These are phyloP conservation scores for Macrophya alboannulata DNA, from an alignment of 2,888 invertebrate species.

Conservation along the genomic window DNA sequence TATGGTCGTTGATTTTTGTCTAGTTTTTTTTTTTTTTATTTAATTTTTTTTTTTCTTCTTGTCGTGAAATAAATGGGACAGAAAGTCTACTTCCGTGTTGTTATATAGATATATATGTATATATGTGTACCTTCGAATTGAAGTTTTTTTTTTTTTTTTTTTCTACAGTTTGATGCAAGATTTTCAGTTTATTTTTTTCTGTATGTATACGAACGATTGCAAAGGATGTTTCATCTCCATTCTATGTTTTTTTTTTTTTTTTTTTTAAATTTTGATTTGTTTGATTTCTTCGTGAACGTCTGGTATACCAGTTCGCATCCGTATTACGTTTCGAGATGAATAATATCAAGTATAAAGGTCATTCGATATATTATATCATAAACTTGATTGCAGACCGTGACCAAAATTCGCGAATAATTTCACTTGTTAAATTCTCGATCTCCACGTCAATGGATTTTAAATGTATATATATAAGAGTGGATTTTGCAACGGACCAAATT, in stretches of 20 bases:
- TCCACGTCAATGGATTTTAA: background rate
- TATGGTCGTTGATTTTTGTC: background rate
- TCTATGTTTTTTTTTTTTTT: too few species aligned
- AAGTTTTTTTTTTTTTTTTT: background rate
- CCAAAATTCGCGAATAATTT: background rate
- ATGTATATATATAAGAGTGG: background rate
- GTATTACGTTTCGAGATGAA: background rate
- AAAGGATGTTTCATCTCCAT: too few species aligned
- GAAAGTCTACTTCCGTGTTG: too few species aligned
- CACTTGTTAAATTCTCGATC: background rate
- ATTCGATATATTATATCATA: background rate
- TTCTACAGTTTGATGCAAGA: background rate
- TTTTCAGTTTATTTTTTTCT: background rate
- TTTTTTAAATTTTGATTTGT: too few species aligned
- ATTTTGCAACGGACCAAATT: slow-evolving; percentile 43
- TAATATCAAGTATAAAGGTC: background rate
- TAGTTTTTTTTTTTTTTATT: background rate
- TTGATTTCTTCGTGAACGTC: too few species aligned
- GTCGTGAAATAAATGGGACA: too few species aligned
- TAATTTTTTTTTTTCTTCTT: background rate
- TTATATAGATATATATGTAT: too few species aligned
- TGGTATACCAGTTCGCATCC: too few species aligned
- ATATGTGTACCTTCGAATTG: too few species aligned
- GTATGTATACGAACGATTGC: too few species aligned
- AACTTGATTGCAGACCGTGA: background rate